Percentiles rank a stretch among this genome's conserved stretches.
These are phyloP conservation scores for Halocynthia roretzi DNA, from an alignment of 23 tunicate genomes.

Conservation along the genomic window DNA sequence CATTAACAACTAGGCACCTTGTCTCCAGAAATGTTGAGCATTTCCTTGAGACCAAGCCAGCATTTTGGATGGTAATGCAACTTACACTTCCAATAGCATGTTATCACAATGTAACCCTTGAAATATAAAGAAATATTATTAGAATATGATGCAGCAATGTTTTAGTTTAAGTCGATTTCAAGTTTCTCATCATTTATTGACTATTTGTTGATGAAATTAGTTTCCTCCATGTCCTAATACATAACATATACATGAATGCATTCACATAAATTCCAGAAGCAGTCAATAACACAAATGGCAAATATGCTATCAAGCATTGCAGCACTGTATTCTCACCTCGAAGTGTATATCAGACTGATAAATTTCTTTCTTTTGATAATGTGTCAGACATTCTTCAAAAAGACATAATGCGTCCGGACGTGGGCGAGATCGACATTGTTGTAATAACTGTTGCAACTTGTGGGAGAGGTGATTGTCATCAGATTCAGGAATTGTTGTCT, in stretches of 20 bases:
- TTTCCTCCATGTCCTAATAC: background rate
- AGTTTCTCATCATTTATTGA: too few species aligned
- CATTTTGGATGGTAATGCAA: conserved; percentile 54
- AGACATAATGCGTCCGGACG: conserved; percentile 43
- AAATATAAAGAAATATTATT: background rate
- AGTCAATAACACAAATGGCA: background rate
- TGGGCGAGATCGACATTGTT: conserved; percentile 17
- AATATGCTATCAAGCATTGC: background rate
- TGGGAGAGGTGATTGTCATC: conserved; percentile 9
- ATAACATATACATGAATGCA: background rate
- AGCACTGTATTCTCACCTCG: conserved; percentile 31
- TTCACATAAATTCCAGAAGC: too few species aligned
- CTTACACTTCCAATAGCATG: conserved; percentile 55
- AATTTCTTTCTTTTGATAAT: conserved; percentile 34
- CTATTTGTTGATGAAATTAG: background rate
- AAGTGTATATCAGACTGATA: conserved; percentile 50
- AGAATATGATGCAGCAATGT: too few species aligned
- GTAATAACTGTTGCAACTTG: conserved; percentile 23
- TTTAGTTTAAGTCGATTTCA: too few species aligned
- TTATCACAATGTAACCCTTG: conserved; percentile 50
- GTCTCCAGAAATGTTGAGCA: conserved; percentile 39
- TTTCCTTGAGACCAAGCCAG: conserved; percentile 50
- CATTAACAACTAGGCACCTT: conserved; percentile 18
- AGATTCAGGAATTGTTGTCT: conserved; percentile 52
- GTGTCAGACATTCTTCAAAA: conserved; percentile 16